Conservation (phyloP, 2,888 invertebrate species). For the Nebria brevicollis region DNA sequence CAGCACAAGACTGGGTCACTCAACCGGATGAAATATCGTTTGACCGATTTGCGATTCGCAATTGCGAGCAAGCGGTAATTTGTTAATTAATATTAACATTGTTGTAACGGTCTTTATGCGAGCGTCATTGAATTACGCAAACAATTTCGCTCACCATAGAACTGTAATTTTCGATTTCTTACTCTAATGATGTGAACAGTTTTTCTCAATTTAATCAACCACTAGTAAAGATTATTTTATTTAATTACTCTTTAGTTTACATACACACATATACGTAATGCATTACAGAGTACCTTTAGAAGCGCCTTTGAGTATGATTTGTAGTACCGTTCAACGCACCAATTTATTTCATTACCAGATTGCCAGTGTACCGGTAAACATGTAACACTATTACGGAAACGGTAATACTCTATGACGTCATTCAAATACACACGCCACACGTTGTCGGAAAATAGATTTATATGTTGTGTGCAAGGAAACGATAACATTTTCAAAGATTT, state of each 20-base stretch:
- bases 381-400: background rate
- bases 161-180: too few species aligned
- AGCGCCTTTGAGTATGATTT: background rate
- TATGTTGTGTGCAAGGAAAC: too few species aligned
- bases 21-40: background rate
- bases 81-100: background rate
- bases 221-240: too few species aligned
- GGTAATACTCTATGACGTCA: background rate
- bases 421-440: too few species aligned
- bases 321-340: background rate
- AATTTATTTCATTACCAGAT: background rate
- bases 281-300: background rate
- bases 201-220: background rate
- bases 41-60: background rate
- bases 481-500: too few species aligned
- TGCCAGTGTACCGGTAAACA: background rate
- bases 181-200: background rate
- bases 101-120: background rate
- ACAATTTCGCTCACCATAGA: too few species aligned
- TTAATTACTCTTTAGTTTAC: too few species aligned
- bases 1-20: background rate
- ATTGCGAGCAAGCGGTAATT: background rate
- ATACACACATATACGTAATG: too few species aligned
- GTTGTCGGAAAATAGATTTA: too few species aligned
- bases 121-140: background rate